phyloP scores from a whole-genome alignment of 2,797 vertebrate genomes.

The Sarcoramphus papa region DNA sequence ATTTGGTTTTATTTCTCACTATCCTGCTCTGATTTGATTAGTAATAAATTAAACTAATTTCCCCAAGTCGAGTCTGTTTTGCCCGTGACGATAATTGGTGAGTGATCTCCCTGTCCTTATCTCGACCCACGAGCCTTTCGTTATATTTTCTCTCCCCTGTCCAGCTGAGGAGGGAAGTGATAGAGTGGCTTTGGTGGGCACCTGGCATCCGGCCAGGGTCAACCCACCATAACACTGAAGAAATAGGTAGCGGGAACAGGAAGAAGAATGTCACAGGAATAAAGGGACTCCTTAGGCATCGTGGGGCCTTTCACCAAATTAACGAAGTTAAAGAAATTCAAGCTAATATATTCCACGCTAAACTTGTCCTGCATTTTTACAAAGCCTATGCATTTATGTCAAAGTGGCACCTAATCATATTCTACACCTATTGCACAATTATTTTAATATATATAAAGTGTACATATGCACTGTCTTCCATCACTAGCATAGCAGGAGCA shows the following conservation, averaged over 20 bases:
- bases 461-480: not conserved
- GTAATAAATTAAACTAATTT: no score
- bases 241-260: not conserved
- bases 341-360: not conserved
- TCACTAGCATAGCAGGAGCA: not conserved
- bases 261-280: not conserved
- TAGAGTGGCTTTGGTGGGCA: not conserved
- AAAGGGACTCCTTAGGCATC: not conserved
- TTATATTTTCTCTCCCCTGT: no score
- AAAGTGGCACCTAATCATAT: not conserved
- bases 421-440: not conserved
- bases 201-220: not conserved
- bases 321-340: not conserved
- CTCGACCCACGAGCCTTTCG: no score
- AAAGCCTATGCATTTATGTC: not conserved
- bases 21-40: no score
- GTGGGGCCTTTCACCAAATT: not conserved
- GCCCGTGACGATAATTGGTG: no score
- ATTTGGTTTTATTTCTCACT: no score
- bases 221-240: not conserved
- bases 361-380: not conserved
- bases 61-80: no score
- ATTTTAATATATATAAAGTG: not conserved
- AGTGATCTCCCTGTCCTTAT: no score
- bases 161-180: not conserved